A percentile compares a stretch with the other conserved stretches of the same genome.
These are phyloP conservation scores for Neoaliturus tenellus DNA, from an alignment of 2,888 invertebrate genomes.

Conservation along the genomic window DNA sequence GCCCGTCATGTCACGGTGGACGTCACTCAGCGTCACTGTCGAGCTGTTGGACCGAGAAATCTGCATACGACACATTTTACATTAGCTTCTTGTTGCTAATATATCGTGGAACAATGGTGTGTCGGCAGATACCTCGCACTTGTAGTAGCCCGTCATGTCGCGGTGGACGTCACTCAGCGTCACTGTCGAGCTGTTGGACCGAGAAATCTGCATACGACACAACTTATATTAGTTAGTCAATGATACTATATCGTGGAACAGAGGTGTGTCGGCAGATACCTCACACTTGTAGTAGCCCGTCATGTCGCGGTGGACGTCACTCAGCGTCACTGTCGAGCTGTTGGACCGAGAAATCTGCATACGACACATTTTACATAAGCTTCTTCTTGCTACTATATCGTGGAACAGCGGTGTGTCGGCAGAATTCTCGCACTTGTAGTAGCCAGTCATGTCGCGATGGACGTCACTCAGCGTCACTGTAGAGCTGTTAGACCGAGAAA, in stretches of 20 bases:
- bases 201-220: no score
- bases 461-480: conserved; percentile 83
- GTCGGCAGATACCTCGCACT: conserved; percentile 86
- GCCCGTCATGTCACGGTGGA: conserved; percentile 81
- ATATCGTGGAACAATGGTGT: conserved; percentile 72
- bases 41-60: conserved; percentile 78
- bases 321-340: conserved; percentile 80
- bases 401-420: conserved; percentile 83
- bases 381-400: conserved; percentile 57
- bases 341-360: conserved; percentile 76
- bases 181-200: conserved; percentile 80
- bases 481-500: conserved; percentile 79
- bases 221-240: no score
- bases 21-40: conserved; percentile 81
- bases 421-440: conserved; percentile 85
- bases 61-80: no score
- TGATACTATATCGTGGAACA: conserved; percentile 71
- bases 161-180: conserved; percentile 81
- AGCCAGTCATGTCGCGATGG: conserved; percentile 79
- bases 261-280: conserved; percentile 80
- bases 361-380: no score
- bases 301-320: conserved; percentile 80
- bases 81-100: no score
- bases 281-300: conserved; percentile 85
- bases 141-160: conserved; percentile 81